Percentiles rank a stretch among this genome's conserved stretches.
These are phyloP conservation scores for Notarius quadriscutis DNA, from an alignment of 2,113 vertebrate genomes.

Conservation along the genomic window DNA sequence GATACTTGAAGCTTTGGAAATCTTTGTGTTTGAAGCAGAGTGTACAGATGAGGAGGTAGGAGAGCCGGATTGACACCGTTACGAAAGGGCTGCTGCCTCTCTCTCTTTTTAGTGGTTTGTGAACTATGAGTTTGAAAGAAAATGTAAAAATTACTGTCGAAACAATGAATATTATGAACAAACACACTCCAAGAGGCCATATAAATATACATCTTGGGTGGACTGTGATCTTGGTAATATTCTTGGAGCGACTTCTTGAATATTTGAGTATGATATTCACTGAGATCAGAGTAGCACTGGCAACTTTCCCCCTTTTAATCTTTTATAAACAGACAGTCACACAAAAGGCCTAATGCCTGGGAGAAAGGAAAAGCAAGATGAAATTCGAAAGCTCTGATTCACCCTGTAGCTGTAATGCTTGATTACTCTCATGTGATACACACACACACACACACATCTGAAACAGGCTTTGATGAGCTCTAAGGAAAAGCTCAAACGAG, in stretches of 20 bases:
- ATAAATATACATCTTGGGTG: constrained; percentile 42
- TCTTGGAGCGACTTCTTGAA: constrained; percentile 29
- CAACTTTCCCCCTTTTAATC: constrained; percentile 22
- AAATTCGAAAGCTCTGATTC: constrained; percentile 38
- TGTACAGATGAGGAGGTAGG: too few species aligned
- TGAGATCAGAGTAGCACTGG: constrained; percentile 53
- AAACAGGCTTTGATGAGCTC: neutral
- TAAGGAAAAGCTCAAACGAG: neutral
- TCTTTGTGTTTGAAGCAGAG: neutral
- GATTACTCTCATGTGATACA: constrained; percentile 17
- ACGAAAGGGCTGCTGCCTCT: neutral
- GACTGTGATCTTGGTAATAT: constrained; percentile 42
- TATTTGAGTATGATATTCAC: constrained; percentile 51
- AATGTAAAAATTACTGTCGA: neutral
- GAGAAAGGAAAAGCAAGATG: constrained; percentile 34
- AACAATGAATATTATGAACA: neutral
- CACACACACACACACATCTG: neutral
- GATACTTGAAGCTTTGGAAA: neutral
- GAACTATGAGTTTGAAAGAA: neutral
- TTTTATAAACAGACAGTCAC: constrained; percentile 42
- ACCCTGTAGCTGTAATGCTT: neutral
- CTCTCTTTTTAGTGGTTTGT: neutral
- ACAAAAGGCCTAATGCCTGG: constrained; percentile 48
- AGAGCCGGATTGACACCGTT: too few species aligned
- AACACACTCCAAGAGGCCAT: neutral